phyloP scores from a whole-genome alignment of 2,888 invertebrate genomes.

The Tiliacea aurago region DNA sequence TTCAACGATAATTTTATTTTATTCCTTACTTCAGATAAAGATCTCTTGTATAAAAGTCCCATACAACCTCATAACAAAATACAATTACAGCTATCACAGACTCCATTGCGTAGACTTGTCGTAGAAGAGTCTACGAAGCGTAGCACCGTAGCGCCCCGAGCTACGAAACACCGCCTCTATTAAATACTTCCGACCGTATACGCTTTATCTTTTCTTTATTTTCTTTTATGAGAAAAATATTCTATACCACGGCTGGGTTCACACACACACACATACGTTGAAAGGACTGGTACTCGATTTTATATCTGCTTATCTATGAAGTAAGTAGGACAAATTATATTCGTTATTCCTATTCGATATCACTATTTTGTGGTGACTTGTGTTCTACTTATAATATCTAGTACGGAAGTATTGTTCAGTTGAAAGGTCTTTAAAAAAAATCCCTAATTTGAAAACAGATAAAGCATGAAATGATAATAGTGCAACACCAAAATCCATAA shows the following conservation, averaged over 20 bases:
- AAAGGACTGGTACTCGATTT: slow-evolving; percentile 22
- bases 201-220: slow-evolving; percentile 51
- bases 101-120: slow-evolving; percentile 58
- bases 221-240: slow-evolving; percentile 62
- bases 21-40: slow-evolving; percentile 19
- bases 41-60: slow-evolving; percentile 36
- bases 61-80: slow-evolving; percentile 43
- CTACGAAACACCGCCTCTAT: slow-evolving; percentile 64
- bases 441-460: not conserved
- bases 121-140: slow-evolving; percentile 61
- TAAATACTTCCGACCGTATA: slow-evolving; percentile 64
- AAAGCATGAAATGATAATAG: not conserved
- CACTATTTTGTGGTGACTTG: not conserved
- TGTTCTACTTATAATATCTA: not conserved
- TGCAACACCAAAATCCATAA: not conserved
- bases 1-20: slow-evolving; percentile 14
- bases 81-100: slow-evolving; percentile 53
- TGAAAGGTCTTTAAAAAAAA: not conserved
- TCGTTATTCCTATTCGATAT: not conserved
- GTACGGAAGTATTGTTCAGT: not conserved
- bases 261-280: slow-evolving; percentile 13
- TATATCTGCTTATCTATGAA: slow-evolving; percentile 15
- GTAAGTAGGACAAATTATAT: not conserved
- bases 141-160: slow-evolving; percentile 63
- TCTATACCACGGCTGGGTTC: slow-evolving; percentile 27